Percentiles rank a stretch among this genome's conserved stretches.
Conservation (phyloP, 2,797 vertebrate genomes). For the Sternotherus odoratus region DNA sequence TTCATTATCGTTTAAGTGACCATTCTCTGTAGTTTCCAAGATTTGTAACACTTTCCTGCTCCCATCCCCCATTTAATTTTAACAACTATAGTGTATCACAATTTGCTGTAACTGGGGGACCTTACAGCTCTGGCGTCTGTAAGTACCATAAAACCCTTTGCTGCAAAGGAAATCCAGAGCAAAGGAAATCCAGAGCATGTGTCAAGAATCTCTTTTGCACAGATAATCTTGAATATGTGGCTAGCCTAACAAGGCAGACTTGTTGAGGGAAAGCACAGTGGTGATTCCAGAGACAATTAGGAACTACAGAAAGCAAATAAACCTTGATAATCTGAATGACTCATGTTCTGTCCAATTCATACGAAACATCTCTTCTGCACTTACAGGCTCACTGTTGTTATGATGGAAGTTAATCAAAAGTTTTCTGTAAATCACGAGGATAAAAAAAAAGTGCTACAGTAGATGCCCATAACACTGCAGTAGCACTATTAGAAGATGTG, state of each 20-base stretch:
- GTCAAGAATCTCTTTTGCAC: conserved; percentile 42
- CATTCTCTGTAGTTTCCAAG: conserved; percentile 58
- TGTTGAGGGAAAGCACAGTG: conserved; percentile 41
- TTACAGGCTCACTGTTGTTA: conserved; percentile 20
- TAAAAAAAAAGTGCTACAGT: not conserved
- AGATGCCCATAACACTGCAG: not conserved
- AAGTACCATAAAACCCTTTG: conserved; percentile 53
- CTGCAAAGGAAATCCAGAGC: conserved; percentile 38
- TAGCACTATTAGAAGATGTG: not conserved
- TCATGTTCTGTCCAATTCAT: conserved; percentile 47
- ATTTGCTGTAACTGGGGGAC: conserved; percentile 19
- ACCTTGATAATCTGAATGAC: conserved; percentile 33
- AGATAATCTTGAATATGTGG: not conserved
- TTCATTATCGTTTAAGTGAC: conserved; percentile 35
- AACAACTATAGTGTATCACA: conserved; percentile 51
- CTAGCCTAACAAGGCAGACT: conserved; percentile 53
- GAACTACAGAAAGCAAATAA: conserved; percentile 63
- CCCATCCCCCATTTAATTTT: conserved; percentile 50
- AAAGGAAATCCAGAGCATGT: conserved; percentile 40
- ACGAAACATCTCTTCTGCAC: conserved; percentile 4
- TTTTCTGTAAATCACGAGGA: conserved; percentile 16
- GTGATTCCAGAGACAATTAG: conserved; percentile 60
- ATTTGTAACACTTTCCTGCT: conserved; percentile 29
- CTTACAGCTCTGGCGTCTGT: conserved; percentile 35
- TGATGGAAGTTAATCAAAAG: conserved; percentile 14